phyloP scores from a whole-genome alignment of 2,797 vertebrate species.

The Neopelma chrysocephalum region DNA sequence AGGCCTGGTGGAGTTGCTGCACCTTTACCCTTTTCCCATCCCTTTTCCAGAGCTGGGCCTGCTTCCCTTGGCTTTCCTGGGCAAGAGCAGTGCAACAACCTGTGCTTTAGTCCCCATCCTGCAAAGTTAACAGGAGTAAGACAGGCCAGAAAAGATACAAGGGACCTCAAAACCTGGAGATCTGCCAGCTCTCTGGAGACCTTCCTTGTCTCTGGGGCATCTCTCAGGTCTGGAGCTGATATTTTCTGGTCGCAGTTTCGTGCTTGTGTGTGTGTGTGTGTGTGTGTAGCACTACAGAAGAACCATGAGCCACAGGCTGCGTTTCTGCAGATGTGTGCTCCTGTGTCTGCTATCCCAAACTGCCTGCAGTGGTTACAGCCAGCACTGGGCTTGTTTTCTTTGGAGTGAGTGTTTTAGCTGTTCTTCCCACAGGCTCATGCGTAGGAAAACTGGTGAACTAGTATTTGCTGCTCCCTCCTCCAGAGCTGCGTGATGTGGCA shows the following conservation, averaged over 20 bases:
- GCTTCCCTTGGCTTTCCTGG: not conserved
- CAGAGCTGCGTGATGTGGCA: conserved; percentile 24
- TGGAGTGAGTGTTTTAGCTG: conserved; percentile 2
- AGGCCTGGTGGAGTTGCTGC: not conserved
- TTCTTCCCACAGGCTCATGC: not conserved
- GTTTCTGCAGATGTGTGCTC: conserved; percentile 3
- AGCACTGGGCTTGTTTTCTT: conserved; percentile 20
- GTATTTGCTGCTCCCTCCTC: not conserved
- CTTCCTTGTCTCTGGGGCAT: not conserved
- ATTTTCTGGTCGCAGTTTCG: not conserved
- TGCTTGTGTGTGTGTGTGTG: not conserved
- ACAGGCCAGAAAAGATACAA: not conserved
- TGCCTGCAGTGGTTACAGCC: not conserved
- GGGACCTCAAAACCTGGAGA: not conserved
- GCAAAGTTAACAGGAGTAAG: not conserved
- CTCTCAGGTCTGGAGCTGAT: not conserved
- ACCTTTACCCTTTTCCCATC: not conserved
- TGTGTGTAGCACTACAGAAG: not conserved
- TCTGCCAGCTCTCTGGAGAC: not conserved
- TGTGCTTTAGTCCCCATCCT: not conserved
- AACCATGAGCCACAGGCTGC: not conserved
- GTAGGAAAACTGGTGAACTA: conserved; percentile 43
- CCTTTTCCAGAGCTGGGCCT: not conserved
- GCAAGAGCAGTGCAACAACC: too few species aligned
- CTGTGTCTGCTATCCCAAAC: not conserved